Conservation (phyloP, 2,888 invertebrate species). For the Chloroclysta siterata region DNA sequence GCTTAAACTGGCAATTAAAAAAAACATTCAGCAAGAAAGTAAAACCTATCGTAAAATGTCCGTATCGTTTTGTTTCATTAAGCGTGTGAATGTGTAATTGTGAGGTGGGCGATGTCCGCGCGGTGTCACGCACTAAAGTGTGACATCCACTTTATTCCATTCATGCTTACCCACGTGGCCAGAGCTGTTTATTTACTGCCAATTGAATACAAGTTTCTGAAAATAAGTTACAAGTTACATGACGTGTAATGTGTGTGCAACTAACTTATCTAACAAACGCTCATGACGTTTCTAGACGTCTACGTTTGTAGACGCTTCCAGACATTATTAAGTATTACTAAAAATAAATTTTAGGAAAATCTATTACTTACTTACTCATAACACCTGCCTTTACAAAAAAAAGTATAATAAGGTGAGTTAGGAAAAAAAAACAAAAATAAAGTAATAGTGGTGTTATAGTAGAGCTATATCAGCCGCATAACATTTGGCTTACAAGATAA, state of each 20-base stretch:
- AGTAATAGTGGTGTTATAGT: not conserved
- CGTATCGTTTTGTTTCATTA: conserved; percentile 21
- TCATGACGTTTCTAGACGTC: not conserved
- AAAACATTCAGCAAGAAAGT: conserved; percentile 13
- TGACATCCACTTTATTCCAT: conserved; percentile 25
- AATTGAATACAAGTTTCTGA: conserved; percentile 12
- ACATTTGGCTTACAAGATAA: conserved; percentile 6
- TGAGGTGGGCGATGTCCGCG: conserved; percentile 14
- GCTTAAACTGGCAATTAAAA: too few relatives aligned
- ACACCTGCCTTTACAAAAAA: too few relatives aligned
- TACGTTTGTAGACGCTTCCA: not conserved
- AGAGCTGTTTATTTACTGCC: conserved; percentile 15
- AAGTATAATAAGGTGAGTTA: too few relatives aligned
- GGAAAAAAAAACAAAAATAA: too few relatives aligned
- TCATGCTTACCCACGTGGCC: conserved; percentile 26
- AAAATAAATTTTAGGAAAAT: too few relatives aligned
- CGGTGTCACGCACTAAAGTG: conserved; percentile 26
- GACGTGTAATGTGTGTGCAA: too few relatives aligned
- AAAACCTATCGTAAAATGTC: conserved; percentile 2
- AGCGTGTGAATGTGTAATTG: conserved; percentile 17
- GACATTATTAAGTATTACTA: too few relatives aligned
- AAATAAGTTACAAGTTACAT: conserved; percentile 1
- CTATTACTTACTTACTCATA: too few relatives aligned
- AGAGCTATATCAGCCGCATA: conserved; percentile 2
- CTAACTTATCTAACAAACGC: too few relatives aligned